Evolutionary conservation across 1,140 invertebrate genomes (phyloP).

Genomic region (Agrypnia vestita): DNA sequence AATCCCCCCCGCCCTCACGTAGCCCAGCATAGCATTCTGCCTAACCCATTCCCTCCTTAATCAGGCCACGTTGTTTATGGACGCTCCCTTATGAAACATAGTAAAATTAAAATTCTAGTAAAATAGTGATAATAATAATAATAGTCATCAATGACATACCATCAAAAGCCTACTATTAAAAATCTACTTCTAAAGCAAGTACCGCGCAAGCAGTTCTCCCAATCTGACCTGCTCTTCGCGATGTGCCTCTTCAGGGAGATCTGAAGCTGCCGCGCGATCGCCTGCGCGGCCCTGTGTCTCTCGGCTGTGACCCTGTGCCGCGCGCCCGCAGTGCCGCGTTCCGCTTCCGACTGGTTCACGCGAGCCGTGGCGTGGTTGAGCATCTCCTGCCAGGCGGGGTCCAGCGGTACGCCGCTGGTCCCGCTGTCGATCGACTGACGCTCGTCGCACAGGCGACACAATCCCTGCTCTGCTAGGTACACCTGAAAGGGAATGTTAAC

Average conservation of each 20-base stretch:
- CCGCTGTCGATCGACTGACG: slow-evolving; percentile 70
- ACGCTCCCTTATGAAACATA: no score
- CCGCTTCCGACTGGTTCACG: slow-evolving; percentile 76
- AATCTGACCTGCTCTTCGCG: slow-evolving; percentile 76
- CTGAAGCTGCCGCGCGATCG: slow-evolving; percentile 77
- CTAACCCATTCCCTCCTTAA: no score
- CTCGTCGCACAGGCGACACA: slow-evolving; percentile 75
- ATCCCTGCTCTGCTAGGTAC: slow-evolving; percentile 84
- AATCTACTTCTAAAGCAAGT: background rate
- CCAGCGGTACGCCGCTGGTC: slow-evolving; percentile 74
- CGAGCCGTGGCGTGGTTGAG: slow-evolving; percentile 93
- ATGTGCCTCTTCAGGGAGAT: slow-evolving; percentile 82
- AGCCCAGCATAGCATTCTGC: no score
- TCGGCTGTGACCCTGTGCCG: slow-evolving; percentile 80
- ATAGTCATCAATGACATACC: no score
- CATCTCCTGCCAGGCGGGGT: slow-evolving; percentile 98
- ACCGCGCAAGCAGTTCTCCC: background rate
- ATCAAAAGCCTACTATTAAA: background rate
- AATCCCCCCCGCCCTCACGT: no score
- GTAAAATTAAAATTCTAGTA: no score
- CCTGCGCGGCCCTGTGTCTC: slow-evolving; percentile 78
- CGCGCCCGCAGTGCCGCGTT: slow-evolving; percentile 80
- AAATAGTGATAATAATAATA: no score
- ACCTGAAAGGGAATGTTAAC: slow-evolving; percentile 68
- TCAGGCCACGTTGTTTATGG: no score